Percentiles rank a stretch among this genome's conserved stretches.
These are phyloP conservation scores for Masnerella sp. DNA, from an alignment of 2,888 invertebrate species.

Conservation along the genomic window DNA sequence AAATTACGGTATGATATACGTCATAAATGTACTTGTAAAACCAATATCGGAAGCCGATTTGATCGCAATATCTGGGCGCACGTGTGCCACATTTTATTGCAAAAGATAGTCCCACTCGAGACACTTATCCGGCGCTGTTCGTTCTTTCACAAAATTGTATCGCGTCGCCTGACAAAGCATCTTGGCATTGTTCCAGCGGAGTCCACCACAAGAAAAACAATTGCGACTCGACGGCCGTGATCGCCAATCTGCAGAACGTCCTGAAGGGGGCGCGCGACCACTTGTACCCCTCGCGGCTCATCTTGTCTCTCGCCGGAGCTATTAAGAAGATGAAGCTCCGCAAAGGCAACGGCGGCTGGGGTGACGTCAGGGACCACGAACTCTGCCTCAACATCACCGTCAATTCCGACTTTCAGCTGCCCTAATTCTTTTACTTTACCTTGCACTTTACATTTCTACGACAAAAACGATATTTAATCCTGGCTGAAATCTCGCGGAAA, in stretches of 20 bases:
- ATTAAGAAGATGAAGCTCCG: constrained; percentile 86
- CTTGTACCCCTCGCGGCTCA: constrained; percentile 85
- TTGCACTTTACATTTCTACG: too few relatives aligned
- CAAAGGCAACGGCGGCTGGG: constrained; percentile 99
- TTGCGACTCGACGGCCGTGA: constrained; percentile 91
- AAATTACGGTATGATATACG: constrained; percentile 78
- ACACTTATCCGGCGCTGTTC: constrained; percentile 31
- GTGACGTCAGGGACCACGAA: constrained; percentile 87
- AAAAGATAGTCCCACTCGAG: constrained; percentile 45
- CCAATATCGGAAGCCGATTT: constrained; percentile 24
- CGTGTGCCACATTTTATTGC: constrained; percentile 48
- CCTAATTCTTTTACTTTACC: constrained; percentile 58
- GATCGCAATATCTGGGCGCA: constrained; percentile 28
- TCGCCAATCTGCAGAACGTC: constrained; percentile 90
- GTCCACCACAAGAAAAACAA: constrained; percentile 96
- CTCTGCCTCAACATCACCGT: constrained; percentile 79
- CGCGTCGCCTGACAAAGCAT: constrained; percentile 45
- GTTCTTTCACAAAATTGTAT: constrained; percentile 41
- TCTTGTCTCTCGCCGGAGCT: constrained; percentile 82
- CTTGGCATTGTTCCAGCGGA: constrained; percentile 83
- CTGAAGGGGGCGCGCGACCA: constrained; percentile 84
- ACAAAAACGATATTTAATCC: too few relatives aligned
- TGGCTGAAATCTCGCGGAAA: too few relatives aligned
- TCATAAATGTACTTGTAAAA: constrained; percentile 13
- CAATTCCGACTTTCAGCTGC: constrained; percentile 69